Conservation (phyloP, 2,113 vertebrate species). For the Tychaedon coryphoeus region DNA sequence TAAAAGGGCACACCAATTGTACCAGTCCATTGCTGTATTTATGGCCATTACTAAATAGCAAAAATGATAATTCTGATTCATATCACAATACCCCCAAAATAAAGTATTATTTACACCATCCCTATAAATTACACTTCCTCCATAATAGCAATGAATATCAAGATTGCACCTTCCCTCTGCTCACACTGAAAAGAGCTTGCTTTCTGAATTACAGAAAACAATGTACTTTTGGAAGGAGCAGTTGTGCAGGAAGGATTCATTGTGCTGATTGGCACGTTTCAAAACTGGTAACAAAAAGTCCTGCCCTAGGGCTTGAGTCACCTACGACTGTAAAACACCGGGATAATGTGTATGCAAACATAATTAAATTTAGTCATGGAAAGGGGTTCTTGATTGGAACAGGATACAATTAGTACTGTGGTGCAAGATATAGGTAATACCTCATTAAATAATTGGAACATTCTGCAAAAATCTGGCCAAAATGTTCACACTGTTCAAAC, state of each 20-base stretch:
- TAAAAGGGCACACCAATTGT: not conserved
- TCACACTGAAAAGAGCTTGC: not conserved
- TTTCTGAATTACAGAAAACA: not conserved
- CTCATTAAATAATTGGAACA: not conserved
- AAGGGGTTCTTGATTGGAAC: not conserved
- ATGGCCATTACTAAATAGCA: not conserved
- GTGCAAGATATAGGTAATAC: not conserved
- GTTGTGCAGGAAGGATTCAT: not conserved
- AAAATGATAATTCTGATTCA: accelerated
- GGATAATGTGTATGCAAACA: not conserved
- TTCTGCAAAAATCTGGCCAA: not conserved
- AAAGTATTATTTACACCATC: not conserved
- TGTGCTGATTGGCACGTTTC: not conserved
- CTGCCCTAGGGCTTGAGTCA: not conserved
- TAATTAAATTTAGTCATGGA: not conserved
- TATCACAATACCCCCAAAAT: not conserved
- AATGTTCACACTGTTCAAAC: not conserved
- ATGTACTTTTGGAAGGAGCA: not conserved
- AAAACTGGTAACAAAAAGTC: not conserved
- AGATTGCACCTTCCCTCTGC: not conserved
- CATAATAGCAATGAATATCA: not conserved
- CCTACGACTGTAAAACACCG: not conserved
- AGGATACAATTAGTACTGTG: not conserved
- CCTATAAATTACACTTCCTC: not conserved
- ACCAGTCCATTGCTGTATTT: not conserved